Base-by-base conservation (phyloP, 2,797 vertebrate species). In the Channa striata region DNA sequence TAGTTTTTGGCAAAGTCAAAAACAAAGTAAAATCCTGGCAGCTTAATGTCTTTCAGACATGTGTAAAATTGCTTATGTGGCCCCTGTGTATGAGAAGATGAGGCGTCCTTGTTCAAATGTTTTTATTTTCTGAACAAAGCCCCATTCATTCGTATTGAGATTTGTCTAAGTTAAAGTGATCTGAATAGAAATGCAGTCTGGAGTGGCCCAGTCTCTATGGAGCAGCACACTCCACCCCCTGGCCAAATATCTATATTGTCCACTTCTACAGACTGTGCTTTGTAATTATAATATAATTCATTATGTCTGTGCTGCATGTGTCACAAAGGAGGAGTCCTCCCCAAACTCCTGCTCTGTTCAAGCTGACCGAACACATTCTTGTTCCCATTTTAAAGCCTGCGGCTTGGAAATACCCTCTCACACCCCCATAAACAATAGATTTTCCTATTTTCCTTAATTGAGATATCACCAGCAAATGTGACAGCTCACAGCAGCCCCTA, bases 261-360 rank as follows among this genome's bases (percentile, higher is more conserved):
- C 91, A 92, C 91, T 93, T 93, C 91, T 93, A 90, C 91, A 91
- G 91, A 94, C 92, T 92, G 87, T 87, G 94, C 94, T 94, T 95
- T 95, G 94, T 94, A 95, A 94, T 95, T 95, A 94, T 95, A 95
- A 95, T 95, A 94, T 94, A 93, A 94, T 95, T 95, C 94, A 94
- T 95, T 94, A 95, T 95, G 94, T 94, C 91, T 92, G 86, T 85
- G 86, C 89, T 87, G 90, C 92, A 91, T 90, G 93, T 92, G 89
- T 89, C 89, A 94, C 94, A 94, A 94, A 93, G 91, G 87, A 87
- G 74, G 85, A 91, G 90, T 92, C 90, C 91, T 90, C 91, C 92
- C 92, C 87, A 90, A 93, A 93, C 87, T 92, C 92, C 81, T 81
- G 85, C 40, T 78, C 90, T 93, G 93, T 93, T 94, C 87, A 88